Percentiles rank a stretch among this genome's conserved stretches.
phyloP scores from a whole-genome alignment of 2,113 vertebrate genomes.

The Macaca mulatta region DNA sequence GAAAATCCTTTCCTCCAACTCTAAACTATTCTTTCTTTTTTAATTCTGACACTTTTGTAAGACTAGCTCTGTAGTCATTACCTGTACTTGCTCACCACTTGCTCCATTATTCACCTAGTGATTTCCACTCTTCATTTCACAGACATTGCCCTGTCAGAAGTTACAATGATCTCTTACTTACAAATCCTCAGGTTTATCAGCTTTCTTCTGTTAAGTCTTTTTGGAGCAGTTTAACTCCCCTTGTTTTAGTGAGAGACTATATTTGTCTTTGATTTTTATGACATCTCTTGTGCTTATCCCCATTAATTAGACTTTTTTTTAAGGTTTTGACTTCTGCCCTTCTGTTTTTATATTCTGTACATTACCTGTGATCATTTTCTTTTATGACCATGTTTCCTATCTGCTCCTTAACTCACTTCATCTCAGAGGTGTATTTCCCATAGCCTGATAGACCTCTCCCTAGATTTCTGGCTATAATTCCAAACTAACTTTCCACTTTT shows the following conservation, averaged over 20 bases:
- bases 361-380: background rate
- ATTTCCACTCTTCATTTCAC: background rate
- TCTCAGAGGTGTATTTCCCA: background rate
- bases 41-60: background rate
- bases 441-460: background rate
- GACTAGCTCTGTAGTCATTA: background rate
- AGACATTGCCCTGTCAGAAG: background rate
- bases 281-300: background rate
- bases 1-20: background rate
- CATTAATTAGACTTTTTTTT: conserved; percentile 8
- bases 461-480: conserved; percentile 41
- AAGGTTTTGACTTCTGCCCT: background rate
- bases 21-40: background rate
- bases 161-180: background rate
- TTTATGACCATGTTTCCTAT: background rate
- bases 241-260: background rate
- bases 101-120: background rate
- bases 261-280: conserved; percentile 36
- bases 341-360: background rate
- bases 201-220: background rate
- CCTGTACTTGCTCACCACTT: background rate
- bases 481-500: background rate
- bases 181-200: background rate
- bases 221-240: background rate
- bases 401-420: background rate